These are phyloP conservation scores for Drosophila ironensis DNA, from an alignment of 1,140 invertebrate species.

Conservation along the genomic window DNA sequence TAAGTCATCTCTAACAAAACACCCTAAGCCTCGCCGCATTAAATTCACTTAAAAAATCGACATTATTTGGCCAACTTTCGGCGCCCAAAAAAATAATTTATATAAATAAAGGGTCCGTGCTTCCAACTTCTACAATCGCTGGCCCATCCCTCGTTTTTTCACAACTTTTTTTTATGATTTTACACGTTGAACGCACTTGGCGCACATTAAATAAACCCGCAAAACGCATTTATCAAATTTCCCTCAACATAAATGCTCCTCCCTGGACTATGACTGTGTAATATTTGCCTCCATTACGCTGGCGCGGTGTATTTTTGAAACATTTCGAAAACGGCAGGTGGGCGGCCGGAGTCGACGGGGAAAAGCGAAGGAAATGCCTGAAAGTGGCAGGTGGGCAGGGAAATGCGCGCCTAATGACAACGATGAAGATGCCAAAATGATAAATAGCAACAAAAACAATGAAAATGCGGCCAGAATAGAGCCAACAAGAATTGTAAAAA, in stretches of 20 bases:
- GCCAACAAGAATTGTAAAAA: constrained; percentile 45
- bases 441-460: constrained; percentile 64
- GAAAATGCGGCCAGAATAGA: constrained; percentile 14
- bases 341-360: constrained; percentile 29
- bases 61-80: constrained; percentile 26
- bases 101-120: neutral
- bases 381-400: constrained; percentile 27
- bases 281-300: constrained; percentile 19
- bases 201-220: constrained; percentile 72
- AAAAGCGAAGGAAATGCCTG: constrained; percentile 15
- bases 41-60: constrained; percentile 56
- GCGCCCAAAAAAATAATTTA: constrained; percentile 11
- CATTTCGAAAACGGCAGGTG: constrained; percentile 70
- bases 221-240: constrained; percentile 78
- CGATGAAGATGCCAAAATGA: constrained; percentile 78
- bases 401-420: constrained; percentile 75
- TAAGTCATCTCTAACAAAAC: constrained; percentile 35
- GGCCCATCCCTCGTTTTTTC: constrained; percentile 8
- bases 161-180: constrained; percentile 66
- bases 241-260: constrained; percentile 51
- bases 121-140: constrained; percentile 3
- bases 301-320: constrained; percentile 48
- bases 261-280: constrained; percentile 21
- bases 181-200: constrained; percentile 73
- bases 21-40: constrained; percentile 20